Percentiles rank a stretch among this genome's conserved stretches.
These are phyloP conservation scores for Thalassarche chlororhynchos DNA, from an alignment of 2,113 vertebrate genomes.

Conservation along the genomic window DNA sequence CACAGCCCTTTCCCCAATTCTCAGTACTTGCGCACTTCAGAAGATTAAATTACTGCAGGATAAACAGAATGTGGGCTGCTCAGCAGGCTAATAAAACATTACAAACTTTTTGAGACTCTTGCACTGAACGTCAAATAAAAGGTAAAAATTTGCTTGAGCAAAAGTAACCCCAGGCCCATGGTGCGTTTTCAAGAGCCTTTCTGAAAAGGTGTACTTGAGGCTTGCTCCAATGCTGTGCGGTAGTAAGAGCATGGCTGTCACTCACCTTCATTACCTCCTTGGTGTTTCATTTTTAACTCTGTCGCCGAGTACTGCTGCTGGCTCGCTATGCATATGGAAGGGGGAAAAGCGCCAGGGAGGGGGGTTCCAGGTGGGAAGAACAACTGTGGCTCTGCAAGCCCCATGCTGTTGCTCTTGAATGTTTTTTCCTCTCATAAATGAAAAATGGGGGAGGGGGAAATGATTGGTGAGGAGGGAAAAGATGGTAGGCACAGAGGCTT, in stretches of 20 bases:
- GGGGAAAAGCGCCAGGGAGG: background rate
- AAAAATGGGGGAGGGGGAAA: background rate
- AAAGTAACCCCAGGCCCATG: background rate
- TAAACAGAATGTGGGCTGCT: conserved; percentile 45
- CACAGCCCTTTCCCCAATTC: background rate
- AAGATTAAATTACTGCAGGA: conserved; percentile 60
- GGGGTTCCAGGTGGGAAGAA: background rate
- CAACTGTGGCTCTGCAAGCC: background rate
- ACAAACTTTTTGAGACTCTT: conserved; percentile 2
- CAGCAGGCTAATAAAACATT: conserved; percentile 21
- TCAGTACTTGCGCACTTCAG: background rate
- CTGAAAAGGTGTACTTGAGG: background rate
- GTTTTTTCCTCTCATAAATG: conserved; percentile 42
- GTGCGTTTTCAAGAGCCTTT: background rate
- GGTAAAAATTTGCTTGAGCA: background rate
- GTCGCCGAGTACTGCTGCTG: background rate
- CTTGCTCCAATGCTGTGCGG: background rate
- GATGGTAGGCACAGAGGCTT: background rate
- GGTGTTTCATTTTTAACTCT: conserved; percentile 41
- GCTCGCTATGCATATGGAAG: conserved; percentile 13
- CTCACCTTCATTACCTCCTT: background rate
- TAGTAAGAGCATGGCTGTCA: background rate
- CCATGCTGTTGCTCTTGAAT: conserved; percentile 6
- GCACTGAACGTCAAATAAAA: conserved; percentile 28
- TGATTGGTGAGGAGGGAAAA: background rate